A percentile compares a stretch with the other conserved stretches of the same genome.
phyloP scores from a whole-genome alignment of 2,888 invertebrate species.

The Hemistola chrysoprasaria region DNA sequence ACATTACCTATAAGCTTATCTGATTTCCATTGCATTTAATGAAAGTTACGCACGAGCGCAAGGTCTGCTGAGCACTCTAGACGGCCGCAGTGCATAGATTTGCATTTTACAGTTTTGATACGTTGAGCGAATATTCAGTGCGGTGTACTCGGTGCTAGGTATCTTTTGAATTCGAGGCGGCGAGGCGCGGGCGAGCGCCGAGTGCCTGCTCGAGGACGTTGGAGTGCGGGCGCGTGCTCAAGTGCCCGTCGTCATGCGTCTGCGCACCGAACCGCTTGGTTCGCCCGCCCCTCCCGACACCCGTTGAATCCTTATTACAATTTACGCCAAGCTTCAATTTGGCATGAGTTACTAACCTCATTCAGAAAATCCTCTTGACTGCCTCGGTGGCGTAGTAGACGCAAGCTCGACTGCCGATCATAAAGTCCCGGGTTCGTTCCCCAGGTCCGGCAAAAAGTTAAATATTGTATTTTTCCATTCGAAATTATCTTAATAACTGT shows the following conservation, averaged over 20 bases:
- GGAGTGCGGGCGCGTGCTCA: conserved; percentile 77
- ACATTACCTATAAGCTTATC: conserved; percentile 70
- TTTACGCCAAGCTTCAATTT: conserved; percentile 70
- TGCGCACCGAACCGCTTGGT: conserved; percentile 50
- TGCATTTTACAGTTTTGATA: conserved; percentile 81
- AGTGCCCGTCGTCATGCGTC: conserved; percentile 66
- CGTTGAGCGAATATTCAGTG: conserved; percentile 78
- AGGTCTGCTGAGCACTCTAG: conserved; percentile 64
- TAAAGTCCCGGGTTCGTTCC: too few species aligned
- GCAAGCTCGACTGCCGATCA: too few species aligned
- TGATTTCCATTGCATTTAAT: conserved; percentile 69
- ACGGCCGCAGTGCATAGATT: conserved; percentile 79
- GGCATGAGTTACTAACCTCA: conserved; percentile 46
- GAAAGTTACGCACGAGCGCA: conserved; percentile 53
- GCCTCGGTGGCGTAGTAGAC: too few species aligned
- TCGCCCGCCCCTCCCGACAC: conserved; percentile 14
- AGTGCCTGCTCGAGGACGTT: conserved; percentile 71
- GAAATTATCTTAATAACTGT: too few species aligned
- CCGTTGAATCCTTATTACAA: conserved; percentile 62
- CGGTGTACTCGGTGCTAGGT: conserved; percentile 60
- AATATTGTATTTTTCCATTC: too few species aligned
- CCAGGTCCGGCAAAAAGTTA: too few species aligned
- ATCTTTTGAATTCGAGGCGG: conserved; percentile 79
- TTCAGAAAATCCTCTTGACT: conserved; percentile 26
- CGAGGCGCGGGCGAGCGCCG: conserved; percentile 68